Percentiles rank a stretch among this genome's conserved stretches.
Evolutionary conservation across 2,888 invertebrate genomes (phyloP).

Genomic region (Tenthredo livida): DNA sequence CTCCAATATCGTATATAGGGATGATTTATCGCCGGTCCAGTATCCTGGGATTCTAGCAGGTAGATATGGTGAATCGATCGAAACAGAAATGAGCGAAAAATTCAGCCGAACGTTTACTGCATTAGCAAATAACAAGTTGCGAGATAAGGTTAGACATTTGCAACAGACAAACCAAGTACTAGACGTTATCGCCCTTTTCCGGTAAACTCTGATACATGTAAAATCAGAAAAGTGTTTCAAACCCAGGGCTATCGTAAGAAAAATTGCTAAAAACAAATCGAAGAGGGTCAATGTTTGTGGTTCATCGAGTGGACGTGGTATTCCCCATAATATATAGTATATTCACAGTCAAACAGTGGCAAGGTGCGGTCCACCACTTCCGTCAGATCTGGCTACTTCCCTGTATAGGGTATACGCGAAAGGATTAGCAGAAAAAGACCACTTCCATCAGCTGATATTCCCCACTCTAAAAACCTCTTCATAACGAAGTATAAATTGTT

Average conservation of each 20-base stretch:
- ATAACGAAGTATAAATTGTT: neutral
- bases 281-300: too few relatives aligned
- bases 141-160: too few relatives aligned
- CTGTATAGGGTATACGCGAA: too few relatives aligned
- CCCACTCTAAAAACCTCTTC: neutral
- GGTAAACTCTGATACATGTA: neutral
- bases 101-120: neutral
- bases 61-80: neutral
- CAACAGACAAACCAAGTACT: too few relatives aligned
- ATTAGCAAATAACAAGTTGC: neutral
- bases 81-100: neutral
- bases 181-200: too few relatives aligned
- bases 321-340: too few relatives aligned
- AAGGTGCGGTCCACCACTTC: neutral
- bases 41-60: neutral
- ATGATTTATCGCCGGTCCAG: conserved; percentile 22
- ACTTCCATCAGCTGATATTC: neutral
- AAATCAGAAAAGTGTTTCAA: too few relatives aligned
- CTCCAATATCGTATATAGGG: conserved; percentile 26
- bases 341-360: neutral
- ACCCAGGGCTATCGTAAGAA: too few relatives aligned
- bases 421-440: too few relatives aligned
- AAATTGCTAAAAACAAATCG: too few relatives aligned
- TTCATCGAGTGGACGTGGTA: too few relatives aligned
- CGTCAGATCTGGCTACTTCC: too few relatives aligned